phyloP scores from a whole-genome alignment of 2,888 invertebrate genomes.

The Xanthia icteritia region DNA sequence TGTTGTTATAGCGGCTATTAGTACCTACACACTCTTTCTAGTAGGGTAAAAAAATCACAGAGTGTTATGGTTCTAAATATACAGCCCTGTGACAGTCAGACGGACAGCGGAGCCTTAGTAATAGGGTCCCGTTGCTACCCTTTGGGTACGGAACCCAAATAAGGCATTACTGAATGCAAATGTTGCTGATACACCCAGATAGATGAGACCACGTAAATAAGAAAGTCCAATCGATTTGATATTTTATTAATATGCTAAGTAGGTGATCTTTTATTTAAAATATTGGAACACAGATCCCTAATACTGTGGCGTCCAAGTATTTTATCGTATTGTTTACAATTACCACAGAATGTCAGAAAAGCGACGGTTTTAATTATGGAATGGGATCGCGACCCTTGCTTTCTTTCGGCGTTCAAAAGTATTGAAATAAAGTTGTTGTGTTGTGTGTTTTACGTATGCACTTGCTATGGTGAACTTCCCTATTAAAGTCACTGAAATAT shows the following conservation, averaged over 20 bases:
- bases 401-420: neutral
- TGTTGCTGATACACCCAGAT: constrained; percentile 8
- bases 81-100: neutral
- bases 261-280: constrained; percentile 18
- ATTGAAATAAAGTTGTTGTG: no score
- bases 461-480: neutral
- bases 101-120: neutral
- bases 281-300: constrained; percentile 18
- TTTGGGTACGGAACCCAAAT: neutral
- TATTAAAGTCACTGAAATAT: neutral
- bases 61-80: no score
- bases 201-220: constrained; percentile 12
- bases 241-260: constrained; percentile 25
- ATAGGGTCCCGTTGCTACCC: neutral
- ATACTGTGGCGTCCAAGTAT: constrained; percentile 4
- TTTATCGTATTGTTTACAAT: constrained; percentile 27
- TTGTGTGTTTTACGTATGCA: neutral
- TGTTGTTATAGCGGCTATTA: neutral
- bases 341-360: neutral
- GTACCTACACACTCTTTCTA: no score
- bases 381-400: neutral
- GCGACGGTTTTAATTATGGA: neutral
- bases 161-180: constrained; percentile 18
- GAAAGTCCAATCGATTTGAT: constrained; percentile 11
- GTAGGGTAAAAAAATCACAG: no score